Evolutionary conservation across 1,140 invertebrate genomes (phyloP).

Genomic region (Heterodera carotae): DNA sequence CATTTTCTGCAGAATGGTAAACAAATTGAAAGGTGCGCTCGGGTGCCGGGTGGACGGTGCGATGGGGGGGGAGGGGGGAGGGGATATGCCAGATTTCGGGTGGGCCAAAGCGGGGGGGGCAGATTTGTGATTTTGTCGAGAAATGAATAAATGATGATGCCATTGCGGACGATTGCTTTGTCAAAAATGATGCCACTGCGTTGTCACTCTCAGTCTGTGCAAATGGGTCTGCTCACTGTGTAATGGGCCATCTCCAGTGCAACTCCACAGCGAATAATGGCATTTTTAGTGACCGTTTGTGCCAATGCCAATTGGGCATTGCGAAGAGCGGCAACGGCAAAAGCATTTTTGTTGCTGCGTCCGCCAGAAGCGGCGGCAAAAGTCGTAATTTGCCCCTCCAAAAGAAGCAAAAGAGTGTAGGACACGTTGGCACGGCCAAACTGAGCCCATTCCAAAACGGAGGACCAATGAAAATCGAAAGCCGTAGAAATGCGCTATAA

Average conservation of each 20-base stretch:
- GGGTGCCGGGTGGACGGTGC: no score
- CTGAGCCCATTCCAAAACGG: conserved; percentile 70
- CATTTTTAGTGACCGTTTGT: conserved; percentile 70
- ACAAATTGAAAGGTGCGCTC: conserved; percentile 22
- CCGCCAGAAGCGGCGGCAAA: conserved; percentile 70
- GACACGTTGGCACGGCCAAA: conserved; percentile 32
- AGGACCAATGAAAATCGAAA: conserved; percentile 71
- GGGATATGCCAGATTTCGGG: no score
- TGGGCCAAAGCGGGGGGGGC: no score
- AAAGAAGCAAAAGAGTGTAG: conserved; percentile 23
- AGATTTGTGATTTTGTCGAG: no score
- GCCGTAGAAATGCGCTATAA: conserved; percentile 72
- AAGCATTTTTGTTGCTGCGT: conserved; percentile 47
- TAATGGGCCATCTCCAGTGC: conserved; percentile 57
- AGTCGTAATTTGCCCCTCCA: conserved; percentile 70
- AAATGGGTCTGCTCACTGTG: conserved; percentile 39
- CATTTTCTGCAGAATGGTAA: conserved; percentile 64
- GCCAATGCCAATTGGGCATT: conserved; percentile 67
- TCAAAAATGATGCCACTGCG: no score
- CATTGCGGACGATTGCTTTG: no score
- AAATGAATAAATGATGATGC: no score
- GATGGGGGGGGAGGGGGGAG: no score
- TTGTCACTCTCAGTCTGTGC: no score
- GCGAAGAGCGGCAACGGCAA: conserved; percentile 69
- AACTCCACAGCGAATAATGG: conserved; percentile 68